Base-by-base conservation (phyloP, 2,113 vertebrate genomes). In the Ciconia maguari region DNA sequence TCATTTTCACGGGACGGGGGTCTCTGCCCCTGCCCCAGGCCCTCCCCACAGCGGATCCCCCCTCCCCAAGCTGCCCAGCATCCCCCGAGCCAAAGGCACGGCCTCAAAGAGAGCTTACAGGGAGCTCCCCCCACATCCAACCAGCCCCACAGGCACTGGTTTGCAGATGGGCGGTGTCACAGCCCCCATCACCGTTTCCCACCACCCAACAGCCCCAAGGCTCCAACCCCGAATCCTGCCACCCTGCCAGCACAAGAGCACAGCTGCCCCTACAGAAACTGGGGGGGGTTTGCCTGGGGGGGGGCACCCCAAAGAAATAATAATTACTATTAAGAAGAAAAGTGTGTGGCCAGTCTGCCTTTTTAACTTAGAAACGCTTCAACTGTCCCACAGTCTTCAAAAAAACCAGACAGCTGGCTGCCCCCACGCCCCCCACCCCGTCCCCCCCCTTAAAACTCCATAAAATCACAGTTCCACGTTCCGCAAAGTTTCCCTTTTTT, bases 361-460 rank as follows among this genome's bases (percentile, higher is more conserved):
- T 93, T 95, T 97, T 97, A 97, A 96, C 68, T 96, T 96, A 96
- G 76, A 97, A 97, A 95, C 1, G 13, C 16, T 79, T 76, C 44
- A 14, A 27, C 26, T 91, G 91, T 66, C 89, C 88, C 83, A 80
- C 4, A 93, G 87, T 76, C 96, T 83, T 71, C 80, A 64, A 95
- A 93, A 93, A 83, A 36, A 19, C 6, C 46, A 9, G 6, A 90
- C 68, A 65, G 87, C 80, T 68, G 66, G 68, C 5, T 3, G 74
- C 57, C 30, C 83, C 82, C 5, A 0, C 38, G 34, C 78, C 20
- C 55, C 82, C 82, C 58, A 16, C 77, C 75, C 91, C 14, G 0
- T 42, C 76, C 93, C 93, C 3, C 90, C 69, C 71, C 8, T 21
- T 20, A 93, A 86, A 93, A 90, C 68, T 92, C 71, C 36, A 10